Base-by-base conservation (phyloP, 1,140 invertebrate species). In the Zaprionus camerounensis region DNA sequence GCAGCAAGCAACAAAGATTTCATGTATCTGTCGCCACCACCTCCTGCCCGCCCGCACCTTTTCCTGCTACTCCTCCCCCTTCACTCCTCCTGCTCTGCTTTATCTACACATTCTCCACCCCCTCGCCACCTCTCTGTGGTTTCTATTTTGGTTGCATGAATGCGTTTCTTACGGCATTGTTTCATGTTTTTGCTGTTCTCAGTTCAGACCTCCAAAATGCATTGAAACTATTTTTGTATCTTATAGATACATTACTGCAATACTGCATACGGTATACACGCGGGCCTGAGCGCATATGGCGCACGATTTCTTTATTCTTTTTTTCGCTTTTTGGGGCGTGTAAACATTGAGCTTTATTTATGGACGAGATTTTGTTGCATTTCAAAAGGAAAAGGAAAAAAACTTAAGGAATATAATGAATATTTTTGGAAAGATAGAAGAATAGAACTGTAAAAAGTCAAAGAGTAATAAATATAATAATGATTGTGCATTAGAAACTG, bases 181-280 rank as follows among this genome's bases (percentile, higher is more conserved):
- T 78, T 65, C 73, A 53, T 68, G 58, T 57, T 57, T 38, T 38
- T 15, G 46, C 13, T 13, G 59, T 76, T 36, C 64, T 71, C 65
- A 65, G 55, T 68, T 49, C 77, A 83, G 78, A 84, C 82, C 82
- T 84, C 82, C 82, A 85, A 84, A 84, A 85, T 81, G 63, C 78
- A 57, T 11, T 57, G 9, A 34, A 84, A 65, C 81, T 84, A 84
- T 84, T 84, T 85, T 46, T 65, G 82, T 81, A 83, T 69, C 71
- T 53, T 44, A 75, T 56, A 75, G 64, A 82, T 78, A 82, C 66
- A 67, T 53, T 57, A 46, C 49, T 62, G 13, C 31, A 74, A 70
- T 56, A 44, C n/a, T 49, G 28, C 34, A 36, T 53, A 12, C 15
- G 22, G 5, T 17, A 53, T 53, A 53, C 4, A 53, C 7, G 31